These are phyloP conservation scores for Congeria kusceri DNA, from an alignment of 2,888 invertebrate genomes.

Conservation along the genomic window DNA sequence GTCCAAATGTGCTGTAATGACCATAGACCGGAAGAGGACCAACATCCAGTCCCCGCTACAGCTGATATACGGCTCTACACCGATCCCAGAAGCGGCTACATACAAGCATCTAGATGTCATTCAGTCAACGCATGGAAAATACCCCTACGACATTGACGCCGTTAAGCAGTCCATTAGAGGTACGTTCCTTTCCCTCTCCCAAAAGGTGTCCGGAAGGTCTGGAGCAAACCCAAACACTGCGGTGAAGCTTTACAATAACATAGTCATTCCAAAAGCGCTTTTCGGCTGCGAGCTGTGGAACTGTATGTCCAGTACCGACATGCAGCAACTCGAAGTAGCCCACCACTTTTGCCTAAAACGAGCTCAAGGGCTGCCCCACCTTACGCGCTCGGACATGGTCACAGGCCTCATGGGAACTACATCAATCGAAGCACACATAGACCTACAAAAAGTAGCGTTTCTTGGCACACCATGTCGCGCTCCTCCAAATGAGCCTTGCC, in stretches of 20 bases:
- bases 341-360: constrained; percentile 12
- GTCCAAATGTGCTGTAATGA: constrained; percentile 17
- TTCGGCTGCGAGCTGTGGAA: constrained; percentile 14
- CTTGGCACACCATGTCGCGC: neutral
- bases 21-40: neutral
- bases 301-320: neutral
- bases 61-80: neutral
- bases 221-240: constrained; percentile 2
- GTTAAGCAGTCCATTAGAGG: neutral
- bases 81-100: neutral
- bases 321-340: constrained; percentile 5
- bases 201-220: neutral
- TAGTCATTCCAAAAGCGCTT: constrained; percentile 10
- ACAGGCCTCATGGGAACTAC: neutral
- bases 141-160: constrained; percentile 3
- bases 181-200: neutral
- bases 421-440: neutral
- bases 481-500: neutral
- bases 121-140: neutral
- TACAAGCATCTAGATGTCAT: neutral
- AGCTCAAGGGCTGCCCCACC: neutral
- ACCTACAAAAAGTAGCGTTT: neutral
- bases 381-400: neutral
- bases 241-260: neutral
- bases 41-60: neutral